Base-by-base conservation (phyloP, 1,140 invertebrate genomes). In the Drosophila subpulchrella region DNA sequence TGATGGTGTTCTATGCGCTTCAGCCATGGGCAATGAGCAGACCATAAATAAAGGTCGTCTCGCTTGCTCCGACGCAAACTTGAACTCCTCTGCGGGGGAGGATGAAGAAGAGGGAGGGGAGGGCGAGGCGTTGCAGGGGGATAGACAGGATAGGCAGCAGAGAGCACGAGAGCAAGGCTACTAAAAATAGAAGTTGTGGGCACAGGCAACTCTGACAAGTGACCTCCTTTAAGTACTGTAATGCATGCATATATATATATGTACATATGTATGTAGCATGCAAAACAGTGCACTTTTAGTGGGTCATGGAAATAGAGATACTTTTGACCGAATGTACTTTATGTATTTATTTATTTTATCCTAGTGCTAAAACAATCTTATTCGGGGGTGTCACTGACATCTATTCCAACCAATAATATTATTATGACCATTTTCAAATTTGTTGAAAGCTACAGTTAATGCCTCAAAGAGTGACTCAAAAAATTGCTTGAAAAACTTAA, bases 11-110 rank as follows among this genome's bases (percentile, higher is more conserved):
- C 58, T 61, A 38, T 56, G 48, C 36, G 36, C 36, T n/a, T 20
- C 20, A 10, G 15, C 42, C 42, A 44, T 44, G 24, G 50, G 50
- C 51, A 39, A 61, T 13, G 34, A 20, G 17, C 55, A 59, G 41
- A 30, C 60, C 60, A 34, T 63, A 63, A 42, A 60, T 63, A 63
- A 63, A 59, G 55, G 60, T 63, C 13, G 56, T 60, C 55, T 63
- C 60, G 55, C 56, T 61, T 60, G 42, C 55, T 15, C 55, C 60
- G 55, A 63, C 60, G 59, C 38, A 13, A 60, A 42, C n/a, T 13
- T n/a, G 27, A 27, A 27, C 24, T 12, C 17, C 30, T 53, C 15
- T n/a, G 50, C 24, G 11, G 8, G 30, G 54, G 38, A 32, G 54
- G 32, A 32, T 13, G 38, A 41, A 7, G 27, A 50, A n/a, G 6